Evolutionary conservation across 2,797 vertebrate genomes (phyloP).

Genomic region (Enoplosus armatus): DNA sequence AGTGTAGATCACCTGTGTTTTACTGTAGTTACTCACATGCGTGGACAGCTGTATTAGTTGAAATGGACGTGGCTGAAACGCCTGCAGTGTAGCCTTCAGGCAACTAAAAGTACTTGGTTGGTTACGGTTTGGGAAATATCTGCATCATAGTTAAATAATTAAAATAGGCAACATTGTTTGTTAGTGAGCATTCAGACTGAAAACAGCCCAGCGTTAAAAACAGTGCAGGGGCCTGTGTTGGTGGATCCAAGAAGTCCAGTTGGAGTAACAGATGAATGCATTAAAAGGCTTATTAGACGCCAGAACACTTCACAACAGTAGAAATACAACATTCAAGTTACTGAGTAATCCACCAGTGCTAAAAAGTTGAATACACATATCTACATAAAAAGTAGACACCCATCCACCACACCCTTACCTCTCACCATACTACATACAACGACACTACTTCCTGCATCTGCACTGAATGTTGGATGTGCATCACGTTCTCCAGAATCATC

Average conservation of each 20-base stretch:
- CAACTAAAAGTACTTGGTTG: neutral
- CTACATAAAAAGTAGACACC: no score
- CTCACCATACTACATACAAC: neutral
- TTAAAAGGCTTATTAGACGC: neutral
- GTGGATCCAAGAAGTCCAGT: slow-evolving; percentile 1
- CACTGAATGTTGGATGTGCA: neutral
- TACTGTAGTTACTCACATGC: neutral
- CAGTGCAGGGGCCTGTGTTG: neutral
- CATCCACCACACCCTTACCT: slow-evolving; percentile 3
- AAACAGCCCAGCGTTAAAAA: neutral
- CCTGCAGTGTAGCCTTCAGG: neutral
- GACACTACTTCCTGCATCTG: neutral
- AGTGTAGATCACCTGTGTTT: neutral
- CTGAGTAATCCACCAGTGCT: neutral
- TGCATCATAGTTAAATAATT: slow-evolving; percentile 10
- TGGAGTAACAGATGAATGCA: slow-evolving; percentile 5
- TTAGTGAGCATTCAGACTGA: neutral
- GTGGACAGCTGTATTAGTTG: neutral
- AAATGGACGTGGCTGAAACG: no score
- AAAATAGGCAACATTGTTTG: neutral
- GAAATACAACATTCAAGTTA: neutral
- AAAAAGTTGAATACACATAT: neutral
- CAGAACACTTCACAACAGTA: neutral
- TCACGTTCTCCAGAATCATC: slow-evolving; percentile 1
- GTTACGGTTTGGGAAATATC: neutral